These are phyloP conservation scores for Platyscapa corneri DNA, from an alignment of 1,140 invertebrate genomes.

Conservation along the genomic window DNA sequence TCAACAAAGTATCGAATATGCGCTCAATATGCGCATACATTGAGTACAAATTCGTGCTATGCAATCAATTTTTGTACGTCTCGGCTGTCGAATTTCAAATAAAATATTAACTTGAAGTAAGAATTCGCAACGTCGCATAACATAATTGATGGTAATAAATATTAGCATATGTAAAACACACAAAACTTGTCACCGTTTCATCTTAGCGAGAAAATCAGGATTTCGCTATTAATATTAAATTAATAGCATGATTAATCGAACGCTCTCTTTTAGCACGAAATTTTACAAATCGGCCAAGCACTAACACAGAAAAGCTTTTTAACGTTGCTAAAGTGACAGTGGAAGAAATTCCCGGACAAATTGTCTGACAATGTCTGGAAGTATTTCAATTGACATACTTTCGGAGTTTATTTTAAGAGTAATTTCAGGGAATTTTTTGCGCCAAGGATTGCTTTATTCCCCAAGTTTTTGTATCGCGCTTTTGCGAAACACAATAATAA, in stretches of 20 bases:
- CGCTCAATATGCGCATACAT: neutral
- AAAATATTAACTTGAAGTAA: too few species aligned
- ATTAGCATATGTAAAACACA: too few species aligned
- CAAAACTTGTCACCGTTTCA: too few species aligned
- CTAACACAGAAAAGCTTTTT: neutral
- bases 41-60: too few species aligned
- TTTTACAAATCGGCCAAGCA: neutral
- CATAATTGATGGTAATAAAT: too few species aligned
- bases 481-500: neutral
- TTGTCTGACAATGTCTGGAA: neutral
- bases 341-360: neutral
- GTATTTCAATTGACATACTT: neutral
- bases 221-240: neutral
- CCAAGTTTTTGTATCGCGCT: neutral
- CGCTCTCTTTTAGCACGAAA: too few species aligned
- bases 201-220: neutral
- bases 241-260: neutral
- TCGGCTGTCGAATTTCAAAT: neutral
- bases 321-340: neutral
- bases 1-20: too few species aligned
- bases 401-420: neutral
- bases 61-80: too few species aligned
- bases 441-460: neutral
- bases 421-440: neutral
- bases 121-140: too few species aligned